Evolutionary conservation across 92 coral and sea anemone genomes (phyloP).

Genomic region (Pocillopora grandis): DNA sequence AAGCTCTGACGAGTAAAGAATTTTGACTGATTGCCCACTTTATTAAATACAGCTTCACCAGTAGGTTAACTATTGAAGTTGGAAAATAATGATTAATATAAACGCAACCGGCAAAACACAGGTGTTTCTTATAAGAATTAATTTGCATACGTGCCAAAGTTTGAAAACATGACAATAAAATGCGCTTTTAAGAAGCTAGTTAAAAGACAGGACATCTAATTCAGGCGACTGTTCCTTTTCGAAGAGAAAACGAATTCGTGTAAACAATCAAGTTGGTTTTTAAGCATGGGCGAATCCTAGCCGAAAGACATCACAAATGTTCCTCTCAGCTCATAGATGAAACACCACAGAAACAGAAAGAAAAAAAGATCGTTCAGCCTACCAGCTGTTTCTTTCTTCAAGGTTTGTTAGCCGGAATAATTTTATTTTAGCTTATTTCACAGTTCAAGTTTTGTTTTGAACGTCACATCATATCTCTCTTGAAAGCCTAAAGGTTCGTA

Average conservation of each 20-base stretch:
- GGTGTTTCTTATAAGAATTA: background rate
- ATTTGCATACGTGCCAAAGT: slow-evolving; percentile 38
- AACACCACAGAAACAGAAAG: slow-evolving; percentile 8
- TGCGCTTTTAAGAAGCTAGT: slow-evolving; percentile 16
- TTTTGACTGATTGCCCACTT: background rate
- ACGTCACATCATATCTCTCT: background rate
- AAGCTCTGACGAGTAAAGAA: background rate
- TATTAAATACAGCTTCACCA: background rate
- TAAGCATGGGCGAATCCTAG: background rate
- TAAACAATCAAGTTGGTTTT: background rate
- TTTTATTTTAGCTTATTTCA: background rate
- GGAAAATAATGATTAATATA: background rate
- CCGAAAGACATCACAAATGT: background rate
- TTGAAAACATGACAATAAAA: slow-evolving; percentile 22
- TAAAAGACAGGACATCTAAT: slow-evolving; percentile 27
- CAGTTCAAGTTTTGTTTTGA: background rate
- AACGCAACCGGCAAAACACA: background rate
- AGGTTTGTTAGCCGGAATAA: slow-evolving; percentile 28
- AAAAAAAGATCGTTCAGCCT: slow-evolving; percentile 36
- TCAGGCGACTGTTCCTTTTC: background rate
- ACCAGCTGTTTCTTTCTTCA: slow-evolving; percentile 18
- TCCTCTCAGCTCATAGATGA: background rate
- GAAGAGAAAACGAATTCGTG: slow-evolving; percentile 15
- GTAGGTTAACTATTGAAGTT: background rate
- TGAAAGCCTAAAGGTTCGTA: background rate